A percentile compares a stretch with the other conserved stretches of the same genome.
Conservation (phyloP, 2,797 vertebrate species). For the Trichosurus vulpecula region DNA sequence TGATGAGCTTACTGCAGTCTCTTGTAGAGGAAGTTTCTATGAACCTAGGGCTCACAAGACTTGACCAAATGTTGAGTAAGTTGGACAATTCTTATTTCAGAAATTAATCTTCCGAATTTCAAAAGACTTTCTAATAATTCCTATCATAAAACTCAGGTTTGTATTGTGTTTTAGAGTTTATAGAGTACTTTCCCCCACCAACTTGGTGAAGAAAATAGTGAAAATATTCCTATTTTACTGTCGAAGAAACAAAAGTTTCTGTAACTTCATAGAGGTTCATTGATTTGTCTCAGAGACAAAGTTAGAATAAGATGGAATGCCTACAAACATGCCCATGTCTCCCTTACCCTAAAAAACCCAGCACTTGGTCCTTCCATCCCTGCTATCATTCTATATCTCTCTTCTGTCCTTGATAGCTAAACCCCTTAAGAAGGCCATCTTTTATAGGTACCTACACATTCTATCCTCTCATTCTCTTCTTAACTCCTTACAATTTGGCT, state of each 20-base stretch:
- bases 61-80: slow-evolving; percentile 10
- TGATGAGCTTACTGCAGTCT: neutral
- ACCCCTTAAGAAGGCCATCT: no score
- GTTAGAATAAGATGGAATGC: no score
- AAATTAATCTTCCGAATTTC: neutral
- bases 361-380: no score
- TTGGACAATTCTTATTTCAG: neutral
- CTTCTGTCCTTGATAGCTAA: no score
- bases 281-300: neutral
- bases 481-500: no score
- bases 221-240: neutral
- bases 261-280: neutral
- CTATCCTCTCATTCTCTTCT: no score
- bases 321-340: no score
- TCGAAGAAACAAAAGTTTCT: neutral
- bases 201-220: neutral
- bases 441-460: no score
- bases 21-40: slow-evolving; percentile 1
- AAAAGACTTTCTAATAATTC: neutral
- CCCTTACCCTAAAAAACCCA: no score
- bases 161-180: neutral
- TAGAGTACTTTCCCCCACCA: neutral
- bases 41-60: neutral
- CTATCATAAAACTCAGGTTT: neutral
- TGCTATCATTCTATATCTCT: no score